These are phyloP conservation scores for Criorhina ranunculi DNA, from an alignment of 2,888 invertebrate genomes.

Conservation along the genomic window DNA sequence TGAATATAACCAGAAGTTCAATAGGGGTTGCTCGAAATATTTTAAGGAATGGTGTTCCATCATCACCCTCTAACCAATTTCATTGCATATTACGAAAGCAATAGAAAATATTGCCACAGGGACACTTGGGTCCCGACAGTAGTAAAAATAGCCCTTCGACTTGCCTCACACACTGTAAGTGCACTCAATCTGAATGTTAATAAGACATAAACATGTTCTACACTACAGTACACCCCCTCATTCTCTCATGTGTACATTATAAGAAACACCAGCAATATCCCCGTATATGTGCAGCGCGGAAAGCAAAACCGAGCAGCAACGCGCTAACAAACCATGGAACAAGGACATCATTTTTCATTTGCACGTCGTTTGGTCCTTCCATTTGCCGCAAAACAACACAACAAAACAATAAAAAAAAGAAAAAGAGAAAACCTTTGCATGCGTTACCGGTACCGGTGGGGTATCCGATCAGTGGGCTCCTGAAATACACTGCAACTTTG, in stretches of 20 bases:
- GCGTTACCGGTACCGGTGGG: constrained; percentile 35
- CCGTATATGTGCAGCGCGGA: constrained; percentile 10
- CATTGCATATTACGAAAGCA: no score
- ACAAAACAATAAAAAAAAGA: constrained; percentile 12
- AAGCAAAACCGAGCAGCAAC: constrained; percentile 35
- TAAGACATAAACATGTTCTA: constrained; percentile 25
- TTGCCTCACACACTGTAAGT: neutral
- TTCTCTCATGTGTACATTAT: constrained; percentile 1
- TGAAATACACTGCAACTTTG: neutral
- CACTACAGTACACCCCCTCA: neutral
- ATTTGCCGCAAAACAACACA: constrained; percentile 42
- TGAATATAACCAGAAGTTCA: no score
- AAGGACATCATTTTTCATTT: constrained; percentile 65
- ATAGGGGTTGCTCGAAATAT: no score
- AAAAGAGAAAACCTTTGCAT: constrained; percentile 16
- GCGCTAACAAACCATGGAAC: constrained; percentile 35
- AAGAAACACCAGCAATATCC: constrained; percentile 23
- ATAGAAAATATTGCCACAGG: no score
- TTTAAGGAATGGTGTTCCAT: no score
- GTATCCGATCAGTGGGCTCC: constrained; percentile 22
- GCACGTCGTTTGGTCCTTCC: constrained; percentile 44
- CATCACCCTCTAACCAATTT: no score
- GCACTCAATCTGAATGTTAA: constrained; percentile 29
- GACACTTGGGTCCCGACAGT: no score
- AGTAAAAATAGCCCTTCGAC: no score